phyloP scores from a whole-genome alignment of 2,888 invertebrate genomes.

The Sesia bembeciformis region DNA sequence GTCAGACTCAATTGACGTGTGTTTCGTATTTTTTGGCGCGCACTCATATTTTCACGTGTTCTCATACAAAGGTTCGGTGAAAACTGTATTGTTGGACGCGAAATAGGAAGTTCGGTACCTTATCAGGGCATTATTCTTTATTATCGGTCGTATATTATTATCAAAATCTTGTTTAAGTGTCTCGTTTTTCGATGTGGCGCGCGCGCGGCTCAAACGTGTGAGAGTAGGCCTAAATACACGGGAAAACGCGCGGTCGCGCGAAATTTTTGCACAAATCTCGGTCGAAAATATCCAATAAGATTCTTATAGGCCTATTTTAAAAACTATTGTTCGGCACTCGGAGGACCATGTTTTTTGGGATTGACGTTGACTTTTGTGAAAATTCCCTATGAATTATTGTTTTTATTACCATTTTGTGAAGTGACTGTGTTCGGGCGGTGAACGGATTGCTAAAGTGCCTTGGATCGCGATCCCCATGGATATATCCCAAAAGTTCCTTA shows the following conservation, averaged over 20 bases:
- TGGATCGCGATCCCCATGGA: constrained; percentile 16
- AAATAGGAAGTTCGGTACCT: constrained; percentile 21
- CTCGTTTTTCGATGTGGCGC: constrained; percentile 9
- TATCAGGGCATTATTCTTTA: constrained; percentile 35
- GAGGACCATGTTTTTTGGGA: constrained; percentile 22
- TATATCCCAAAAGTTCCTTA: constrained; percentile 14
- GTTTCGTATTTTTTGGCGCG: constrained; percentile 4
- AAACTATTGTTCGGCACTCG: constrained; percentile 18
- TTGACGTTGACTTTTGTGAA: constrained; percentile 29
- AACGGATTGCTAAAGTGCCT: constrained; percentile 14
- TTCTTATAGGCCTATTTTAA: constrained; percentile 69
- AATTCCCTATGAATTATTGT: constrained; percentile 18
- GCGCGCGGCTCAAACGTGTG: constrained; percentile 14
- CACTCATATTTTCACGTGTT: background rate
- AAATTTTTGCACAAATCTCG: constrained; percentile 51
- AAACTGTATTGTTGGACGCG: constrained; percentile 8
- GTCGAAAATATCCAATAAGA: constrained; percentile 50
- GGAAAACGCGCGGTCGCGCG: constrained; percentile 35
- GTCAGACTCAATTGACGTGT: constrained; percentile 1
- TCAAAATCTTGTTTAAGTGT: constrained; percentile 22
- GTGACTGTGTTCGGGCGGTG: constrained; percentile 28
- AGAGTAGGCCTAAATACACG: constrained; percentile 55
- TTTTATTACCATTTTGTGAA: constrained; percentile 34
- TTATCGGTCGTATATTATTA: constrained; percentile 17
- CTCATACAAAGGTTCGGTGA: background rate